Evolutionary conservation across 2,888 invertebrate genomes (phyloP), one percentile per base, ranked within the genome.

Genomic region (Exephanes ischioxanthus): DNA sequence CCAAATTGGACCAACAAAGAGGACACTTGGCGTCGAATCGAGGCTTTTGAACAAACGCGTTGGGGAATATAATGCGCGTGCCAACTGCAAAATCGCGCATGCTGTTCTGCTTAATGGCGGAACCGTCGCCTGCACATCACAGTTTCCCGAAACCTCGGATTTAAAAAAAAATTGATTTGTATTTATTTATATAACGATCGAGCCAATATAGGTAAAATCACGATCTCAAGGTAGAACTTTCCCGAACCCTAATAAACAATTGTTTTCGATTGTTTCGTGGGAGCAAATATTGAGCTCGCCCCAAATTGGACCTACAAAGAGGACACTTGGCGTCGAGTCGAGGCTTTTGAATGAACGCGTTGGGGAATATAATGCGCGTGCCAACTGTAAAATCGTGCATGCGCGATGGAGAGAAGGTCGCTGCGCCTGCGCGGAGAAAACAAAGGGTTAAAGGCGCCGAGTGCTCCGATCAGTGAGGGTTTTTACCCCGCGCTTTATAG

Each of bases 241-340:
- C 30, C 30, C 7, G 16, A 16, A 16, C 16, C 16, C 3, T 2
- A 48, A 48, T 48, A 16, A 48, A 48, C 63, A 63, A 63, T 63
- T 3, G n/a, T 63, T 63, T 9, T 2, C 3, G 16, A 63, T 33
- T 33, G 16, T 48, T 3, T 48, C 45, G 45, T 48, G 3, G 16
- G n/a, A 6, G 37, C 63, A 77, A 83, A 83, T 83, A 83, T 83
- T 83, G 26, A 2, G 66, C 22, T 22, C 22, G 14, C 14, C 16
- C 26, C 30, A 41, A 33, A 61, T 63, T 71, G 19, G 14, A 66
- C 22, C 67, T 11, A 67, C 67, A 78, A 83, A 73, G 63, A 5
- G 33, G 16, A 26, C 78, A 70, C 78, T 81, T 75, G 70, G 72
- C 73, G 26, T 5, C 26, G 16, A 0, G 45, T 58, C 16, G 26